phyloP scores from a whole-genome alignment of 92 coral and sea anemone genomes.

The Montipora capitata region DNA sequence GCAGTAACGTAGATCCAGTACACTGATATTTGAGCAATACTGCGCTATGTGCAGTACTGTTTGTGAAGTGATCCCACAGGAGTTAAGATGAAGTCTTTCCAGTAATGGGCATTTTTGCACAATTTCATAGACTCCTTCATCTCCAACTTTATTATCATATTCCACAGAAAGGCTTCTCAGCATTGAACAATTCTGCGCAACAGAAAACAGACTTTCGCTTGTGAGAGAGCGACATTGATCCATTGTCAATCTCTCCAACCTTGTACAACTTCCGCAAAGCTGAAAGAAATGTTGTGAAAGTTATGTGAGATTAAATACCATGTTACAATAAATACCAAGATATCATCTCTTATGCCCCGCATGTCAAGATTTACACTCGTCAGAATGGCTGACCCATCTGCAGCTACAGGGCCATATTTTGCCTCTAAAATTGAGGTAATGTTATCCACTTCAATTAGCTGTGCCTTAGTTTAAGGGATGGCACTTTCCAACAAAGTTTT shows the following conservation, averaged over 20 bases:
- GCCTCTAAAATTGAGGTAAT: too few relatives aligned
- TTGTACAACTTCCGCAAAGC: conserved; percentile 91
- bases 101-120: conserved; percentile 83
- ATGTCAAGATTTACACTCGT: too few relatives aligned
- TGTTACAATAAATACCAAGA: too few relatives aligned
- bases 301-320: too few relatives aligned
- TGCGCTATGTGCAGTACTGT: conserved; percentile 70
- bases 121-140: conserved; percentile 84
- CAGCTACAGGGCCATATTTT: too few relatives aligned
- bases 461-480: too few relatives aligned
- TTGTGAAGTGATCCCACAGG: conserved; percentile 86
- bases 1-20: conserved; percentile 88
- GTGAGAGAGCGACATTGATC: conserved; percentile 92
- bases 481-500: too few relatives aligned
- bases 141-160: conserved; percentile 72
- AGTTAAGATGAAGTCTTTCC: conserved; percentile 82
- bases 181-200: conserved; percentile 81
- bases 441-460: too few relatives aligned
- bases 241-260: conserved; percentile 81
- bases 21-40: conserved; percentile 62
- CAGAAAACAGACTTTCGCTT: conserved; percentile 68
- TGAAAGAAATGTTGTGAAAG: conserved; percentile 13
- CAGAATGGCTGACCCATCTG: too few relatives aligned
- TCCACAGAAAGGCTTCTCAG: conserved; percentile 80
- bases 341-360: too few relatives aligned